Conservation (phyloP, 2,797 vertebrate genomes). For the Eulemur mongoz region DNA sequence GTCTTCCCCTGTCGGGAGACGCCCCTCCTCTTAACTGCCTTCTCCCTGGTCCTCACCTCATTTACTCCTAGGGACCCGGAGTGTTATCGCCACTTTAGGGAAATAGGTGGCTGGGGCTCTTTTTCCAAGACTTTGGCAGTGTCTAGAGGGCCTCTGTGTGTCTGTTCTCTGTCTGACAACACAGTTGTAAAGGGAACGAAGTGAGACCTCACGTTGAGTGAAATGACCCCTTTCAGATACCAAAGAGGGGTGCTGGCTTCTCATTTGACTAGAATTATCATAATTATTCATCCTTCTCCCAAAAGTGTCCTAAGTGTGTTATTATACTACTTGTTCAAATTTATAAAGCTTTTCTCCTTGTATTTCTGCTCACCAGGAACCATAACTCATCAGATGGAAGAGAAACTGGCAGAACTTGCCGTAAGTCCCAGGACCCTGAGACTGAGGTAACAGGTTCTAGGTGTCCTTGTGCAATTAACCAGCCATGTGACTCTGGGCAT, state of each 20-base stretch:
- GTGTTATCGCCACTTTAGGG: neutral
- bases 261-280: neutral
- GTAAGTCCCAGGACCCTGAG: neutral
- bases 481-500: neutral
- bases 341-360: neutral
- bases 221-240: neutral
- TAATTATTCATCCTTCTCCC: neutral
- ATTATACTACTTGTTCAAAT: neutral
- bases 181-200: neutral
- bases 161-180: neutral
- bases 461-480: neutral
- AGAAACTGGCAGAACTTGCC: neutral
- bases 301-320: neutral
- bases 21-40: neutral
- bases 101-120: neutral
- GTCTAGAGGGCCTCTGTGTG: too few species aligned
- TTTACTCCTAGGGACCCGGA: neutral
- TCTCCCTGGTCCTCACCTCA: neutral
- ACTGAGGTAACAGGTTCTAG: neutral
- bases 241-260: neutral
- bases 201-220: neutral
- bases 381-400: neutral
- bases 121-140: neutral
- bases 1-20: neutral
- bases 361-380: neutral